Evolutionary conservation across 1,140 invertebrate species (phyloP).

Genomic region (Polypedilum vanderplanki): DNA sequence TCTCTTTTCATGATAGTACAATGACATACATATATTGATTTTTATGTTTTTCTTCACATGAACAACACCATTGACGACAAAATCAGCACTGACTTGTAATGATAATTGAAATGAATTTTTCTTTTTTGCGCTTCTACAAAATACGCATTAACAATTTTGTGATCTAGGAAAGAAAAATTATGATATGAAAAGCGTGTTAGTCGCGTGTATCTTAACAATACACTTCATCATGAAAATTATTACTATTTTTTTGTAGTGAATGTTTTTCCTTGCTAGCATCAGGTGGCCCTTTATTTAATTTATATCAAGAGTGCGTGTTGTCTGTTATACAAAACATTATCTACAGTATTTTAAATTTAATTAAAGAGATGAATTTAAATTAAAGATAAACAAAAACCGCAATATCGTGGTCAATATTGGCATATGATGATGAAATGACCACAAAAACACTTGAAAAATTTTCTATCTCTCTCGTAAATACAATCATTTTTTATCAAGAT

Average conservation of each 20-base stretch:
- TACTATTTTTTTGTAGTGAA: background rate
- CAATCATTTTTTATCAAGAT: too few species aligned
- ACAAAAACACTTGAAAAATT: too few species aligned
- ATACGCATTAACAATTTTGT: background rate
- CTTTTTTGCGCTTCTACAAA: background rate
- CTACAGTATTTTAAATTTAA: background rate
- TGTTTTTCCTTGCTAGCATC: background rate
- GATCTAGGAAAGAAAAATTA: constrained; percentile 1
- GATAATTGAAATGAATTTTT: constrained; percentile 21
- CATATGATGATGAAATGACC: too few species aligned
- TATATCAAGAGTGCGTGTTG: background rate
- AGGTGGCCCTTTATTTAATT: background rate
- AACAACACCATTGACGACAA: background rate
- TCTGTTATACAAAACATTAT: background rate
- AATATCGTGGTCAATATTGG: background rate
- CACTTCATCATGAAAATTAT: background rate
- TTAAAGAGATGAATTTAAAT: constrained; percentile 13
- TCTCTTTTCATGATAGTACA: background rate
- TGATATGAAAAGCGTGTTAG: constrained; percentile 19
- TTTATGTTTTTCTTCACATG: background rate
- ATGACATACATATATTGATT: background rate
- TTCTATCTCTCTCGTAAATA: too few species aligned
- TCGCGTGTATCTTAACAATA: constrained; percentile 14
- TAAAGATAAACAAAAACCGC: background rate
- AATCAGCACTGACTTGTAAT: background rate